Percentiles rank a stretch among this genome's conserved stretches.
Conservation (phyloP, 2,113 vertebrate species). For the Eretmochelys imbricata region DNA sequence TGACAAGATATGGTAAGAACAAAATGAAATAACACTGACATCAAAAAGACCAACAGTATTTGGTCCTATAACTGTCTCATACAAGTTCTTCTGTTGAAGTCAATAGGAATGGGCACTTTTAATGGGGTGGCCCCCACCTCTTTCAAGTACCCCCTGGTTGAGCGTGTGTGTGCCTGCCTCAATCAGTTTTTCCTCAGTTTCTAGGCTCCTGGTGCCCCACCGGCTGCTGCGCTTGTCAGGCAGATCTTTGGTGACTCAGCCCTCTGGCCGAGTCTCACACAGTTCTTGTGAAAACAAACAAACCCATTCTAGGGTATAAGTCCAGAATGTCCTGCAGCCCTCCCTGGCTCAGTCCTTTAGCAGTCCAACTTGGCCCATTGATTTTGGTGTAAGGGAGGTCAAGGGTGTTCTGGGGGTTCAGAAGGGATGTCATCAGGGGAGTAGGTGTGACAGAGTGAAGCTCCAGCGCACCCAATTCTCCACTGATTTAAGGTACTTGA, state of each 20-base stretch:
- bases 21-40: background rate
- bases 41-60: background rate
- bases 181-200: too few relatives aligned
- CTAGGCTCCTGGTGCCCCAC: too few relatives aligned
- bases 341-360: too few relatives aligned
- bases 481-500: background rate
- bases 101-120: accelerated
- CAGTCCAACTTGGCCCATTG: too few relatives aligned
- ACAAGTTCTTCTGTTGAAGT: accelerated
- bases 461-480: background rate
- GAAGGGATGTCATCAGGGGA: background rate
- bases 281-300: too few relatives aligned
- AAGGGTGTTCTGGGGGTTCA: background rate
- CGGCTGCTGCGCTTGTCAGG: too few relatives aligned
- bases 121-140: background rate
- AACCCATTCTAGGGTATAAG: too few relatives aligned
- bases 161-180: too few relatives aligned
- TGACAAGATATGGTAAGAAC: background rate
- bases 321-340: too few relatives aligned
- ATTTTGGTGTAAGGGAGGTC: background rate
- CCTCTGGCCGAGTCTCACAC: too few relatives aligned
- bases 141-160: too few relatives aligned
- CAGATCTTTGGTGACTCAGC: too few relatives aligned
- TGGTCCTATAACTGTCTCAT: background rate
- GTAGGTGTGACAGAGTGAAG: background rate